Percentiles rank a stretch among this genome's conserved stretches.
phyloP scores from a whole-genome alignment of 2,113 vertebrate genomes.

The Rana temporaria region DNA sequence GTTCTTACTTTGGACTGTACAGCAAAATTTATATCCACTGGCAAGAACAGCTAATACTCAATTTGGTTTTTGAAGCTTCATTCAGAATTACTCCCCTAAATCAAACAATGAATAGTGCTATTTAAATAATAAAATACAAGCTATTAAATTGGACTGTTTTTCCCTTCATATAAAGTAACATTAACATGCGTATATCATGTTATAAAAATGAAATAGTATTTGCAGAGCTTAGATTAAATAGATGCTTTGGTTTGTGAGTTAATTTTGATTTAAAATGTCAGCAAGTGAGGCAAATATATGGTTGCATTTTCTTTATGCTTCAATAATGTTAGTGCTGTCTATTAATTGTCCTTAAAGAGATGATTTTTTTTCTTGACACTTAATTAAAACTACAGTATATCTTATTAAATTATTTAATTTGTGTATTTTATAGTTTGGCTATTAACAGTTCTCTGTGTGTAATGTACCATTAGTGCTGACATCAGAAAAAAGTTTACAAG shows the following conservation, averaged over 20 bases:
- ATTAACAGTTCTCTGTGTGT: constrained; percentile 25
- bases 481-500: constrained; percentile 35
- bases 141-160: background rate
- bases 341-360: constrained; percentile 43
- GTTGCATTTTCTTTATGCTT: constrained; percentile 21
- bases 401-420: constrained; percentile 29
- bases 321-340: constrained; percentile 13
- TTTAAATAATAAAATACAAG: background rate
- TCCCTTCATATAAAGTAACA: background rate
- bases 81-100: constrained; percentile 12
- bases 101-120: background rate
- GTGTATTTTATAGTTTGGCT: constrained; percentile 29
- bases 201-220: background rate
- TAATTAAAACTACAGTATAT: constrained; percentile 43
- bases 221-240: background rate
- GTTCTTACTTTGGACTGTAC: background rate
- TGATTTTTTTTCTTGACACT: constrained; percentile 42
- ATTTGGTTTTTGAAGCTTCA: background rate
- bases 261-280: constrained; percentile 29
- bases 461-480: constrained; percentile 50
- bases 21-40: constrained; percentile 6
- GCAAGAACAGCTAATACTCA: background rate
- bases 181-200: background rate
- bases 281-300: constrained; percentile 12
- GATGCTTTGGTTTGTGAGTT: background rate